Evolutionary conservation across 2,113 vertebrate genomes (phyloP).

Genomic region (Heterotilapia buettikoferi): DNA sequence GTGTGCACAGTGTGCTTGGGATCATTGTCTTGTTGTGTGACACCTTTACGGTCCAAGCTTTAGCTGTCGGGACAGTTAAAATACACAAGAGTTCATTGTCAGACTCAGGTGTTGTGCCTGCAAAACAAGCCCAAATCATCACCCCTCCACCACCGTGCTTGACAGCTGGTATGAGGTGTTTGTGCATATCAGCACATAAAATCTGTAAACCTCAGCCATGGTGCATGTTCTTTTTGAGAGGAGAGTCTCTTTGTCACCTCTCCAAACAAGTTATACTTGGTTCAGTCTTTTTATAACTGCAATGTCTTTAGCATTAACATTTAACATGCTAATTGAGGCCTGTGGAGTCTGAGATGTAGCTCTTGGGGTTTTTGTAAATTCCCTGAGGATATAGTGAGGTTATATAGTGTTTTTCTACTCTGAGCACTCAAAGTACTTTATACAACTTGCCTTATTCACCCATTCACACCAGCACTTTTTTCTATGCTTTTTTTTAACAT

Average conservation of each 20-base stretch:
- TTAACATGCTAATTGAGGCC: not conserved
- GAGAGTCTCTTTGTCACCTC: not conserved
- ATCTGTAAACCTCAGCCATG: not conserved
- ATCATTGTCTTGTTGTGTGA: not conserved
- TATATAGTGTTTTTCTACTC: not conserved
- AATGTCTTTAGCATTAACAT: not conserved
- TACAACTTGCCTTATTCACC: not conserved
- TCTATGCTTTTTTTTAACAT: not conserved
- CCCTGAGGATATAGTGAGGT: not conserved
- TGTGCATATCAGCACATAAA: not conserved
- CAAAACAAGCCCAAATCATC: not conserved
- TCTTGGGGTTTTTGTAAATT: not conserved
- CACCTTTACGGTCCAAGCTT: not conserved
- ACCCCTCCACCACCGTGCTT: not conserved
- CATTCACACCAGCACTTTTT: not conserved
- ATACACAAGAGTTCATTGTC: not conserved
- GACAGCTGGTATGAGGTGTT: not conserved
- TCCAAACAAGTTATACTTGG: not conserved
- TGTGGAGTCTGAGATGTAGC: not conserved
- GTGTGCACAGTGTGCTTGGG: not conserved
- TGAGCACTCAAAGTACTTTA: not conserved
- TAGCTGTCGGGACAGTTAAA: not conserved
- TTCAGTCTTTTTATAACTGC: not conserved
- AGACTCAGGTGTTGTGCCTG: not conserved
- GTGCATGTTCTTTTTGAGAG: not conserved